These are phyloP conservation scores for Glyphotaelius pellucidus DNA, from an alignment of 2,888 invertebrate species.

Conservation along the genomic window DNA sequence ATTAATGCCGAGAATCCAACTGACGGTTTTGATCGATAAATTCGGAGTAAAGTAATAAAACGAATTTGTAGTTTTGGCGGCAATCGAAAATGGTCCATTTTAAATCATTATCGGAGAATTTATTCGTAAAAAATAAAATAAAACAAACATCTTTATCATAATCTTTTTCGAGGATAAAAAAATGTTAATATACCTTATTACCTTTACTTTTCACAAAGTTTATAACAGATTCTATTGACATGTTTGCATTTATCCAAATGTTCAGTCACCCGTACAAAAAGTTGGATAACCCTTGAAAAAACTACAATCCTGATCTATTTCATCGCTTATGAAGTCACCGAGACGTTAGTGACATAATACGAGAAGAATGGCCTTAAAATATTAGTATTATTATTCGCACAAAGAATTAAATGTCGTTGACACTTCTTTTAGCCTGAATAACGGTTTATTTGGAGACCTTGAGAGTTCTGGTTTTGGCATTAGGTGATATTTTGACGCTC, in stretches of 20 bases:
- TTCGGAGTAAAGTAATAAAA: too few relatives aligned
- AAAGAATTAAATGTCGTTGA: slow-evolving; percentile 31
- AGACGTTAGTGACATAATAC: slow-evolving; percentile 33
- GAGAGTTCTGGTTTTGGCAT: background rate
- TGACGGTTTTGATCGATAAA: background rate
- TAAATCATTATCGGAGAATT: too few relatives aligned
- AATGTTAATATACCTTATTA: too few relatives aligned
- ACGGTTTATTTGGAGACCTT: slow-evolving; percentile 1
- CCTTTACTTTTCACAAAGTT: background rate
- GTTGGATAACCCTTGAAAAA: background rate
- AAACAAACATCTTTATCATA: too few relatives aligned
- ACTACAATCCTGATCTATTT: background rate
- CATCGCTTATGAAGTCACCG: background rate
- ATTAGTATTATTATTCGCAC: background rate
- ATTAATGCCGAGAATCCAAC: background rate
- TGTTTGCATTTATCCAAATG: background rate
- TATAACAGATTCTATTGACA: background rate
- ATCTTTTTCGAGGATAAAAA: too few relatives aligned
- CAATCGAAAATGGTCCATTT: too few relatives aligned
- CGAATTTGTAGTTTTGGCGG: too few relatives aligned
- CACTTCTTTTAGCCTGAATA: background rate
- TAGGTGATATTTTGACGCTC: background rate
- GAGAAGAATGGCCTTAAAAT: slow-evolving; percentile 16
- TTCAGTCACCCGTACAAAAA: background rate
- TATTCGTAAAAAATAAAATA: too few relatives aligned